A percentile compares a stretch with the other conserved stretches of the same genome.
Conservation (phyloP, 2,888 invertebrate genomes). For the Phyllotreta cruciferae region DNA sequence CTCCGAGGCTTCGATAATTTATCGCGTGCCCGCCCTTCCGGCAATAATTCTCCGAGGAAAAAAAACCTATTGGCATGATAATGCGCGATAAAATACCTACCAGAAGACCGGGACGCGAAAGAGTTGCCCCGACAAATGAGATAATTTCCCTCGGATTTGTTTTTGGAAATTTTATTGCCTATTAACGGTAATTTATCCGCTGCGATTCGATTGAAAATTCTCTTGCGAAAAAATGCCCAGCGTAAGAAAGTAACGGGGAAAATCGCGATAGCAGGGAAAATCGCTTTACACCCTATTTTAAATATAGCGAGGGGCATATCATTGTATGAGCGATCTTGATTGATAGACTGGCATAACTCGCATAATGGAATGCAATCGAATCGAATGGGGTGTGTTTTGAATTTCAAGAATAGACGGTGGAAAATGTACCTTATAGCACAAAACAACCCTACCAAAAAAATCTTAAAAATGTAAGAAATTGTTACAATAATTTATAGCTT, state of each 20-base stretch:
- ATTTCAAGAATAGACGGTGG: not conserved
- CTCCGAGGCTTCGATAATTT: constrained; percentile 52
- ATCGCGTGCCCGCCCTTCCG: constrained; percentile 53
- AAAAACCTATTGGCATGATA: constrained; percentile 55
- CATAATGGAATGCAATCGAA: constrained; percentile 28
- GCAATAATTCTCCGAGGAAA: constrained; percentile 54
- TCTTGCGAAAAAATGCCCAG: constrained; percentile 8
- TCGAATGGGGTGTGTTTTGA: constrained; percentile 25
- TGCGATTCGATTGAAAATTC: not conserved
- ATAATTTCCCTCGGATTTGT: constrained; percentile 53
- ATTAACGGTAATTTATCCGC: not conserved
- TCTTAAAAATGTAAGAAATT: too few species aligned
- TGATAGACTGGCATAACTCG: constrained; percentile 29
- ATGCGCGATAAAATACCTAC: constrained; percentile 54
- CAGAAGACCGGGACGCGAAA: constrained; percentile 44
- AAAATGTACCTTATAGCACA: too few species aligned
- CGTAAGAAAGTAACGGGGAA: constrained; percentile 15
- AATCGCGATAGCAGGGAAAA: constrained; percentile 28
- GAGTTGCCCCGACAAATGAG: constrained; percentile 55
- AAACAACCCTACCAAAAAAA: too few species aligned
- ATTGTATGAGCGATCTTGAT: constrained; percentile 30
- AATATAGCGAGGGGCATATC: constrained; percentile 30
- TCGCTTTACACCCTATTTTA: constrained; percentile 31
- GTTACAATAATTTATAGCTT: too few species aligned
- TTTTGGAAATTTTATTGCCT: constrained; percentile 28